Evolutionary conservation across 2,797 vertebrate species (phyloP), one percentile per base, ranked within the genome.

Genomic region (Tadarida brasiliensis): DNA sequence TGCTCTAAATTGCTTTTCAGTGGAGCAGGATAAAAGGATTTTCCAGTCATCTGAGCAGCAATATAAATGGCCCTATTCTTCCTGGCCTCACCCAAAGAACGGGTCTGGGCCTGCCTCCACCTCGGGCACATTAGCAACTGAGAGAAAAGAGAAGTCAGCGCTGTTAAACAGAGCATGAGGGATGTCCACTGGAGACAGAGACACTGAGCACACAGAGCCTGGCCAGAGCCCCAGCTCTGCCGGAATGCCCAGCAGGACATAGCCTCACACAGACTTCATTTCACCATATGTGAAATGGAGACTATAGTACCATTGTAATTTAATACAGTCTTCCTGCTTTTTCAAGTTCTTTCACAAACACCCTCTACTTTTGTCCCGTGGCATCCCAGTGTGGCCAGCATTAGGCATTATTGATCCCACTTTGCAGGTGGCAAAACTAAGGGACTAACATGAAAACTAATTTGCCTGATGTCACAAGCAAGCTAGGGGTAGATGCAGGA

Each of bases 31-130:
- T 92, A 90, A 96, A 93, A 96, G 83, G 91, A 94, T 94, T 98
- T 95, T 97, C 93, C 91, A 82, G 94, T 77, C 70, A 81, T 90
- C 76, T 82, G 84, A 97, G 89, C 95, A 97, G 56, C 78, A 16
- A 89, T 86, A 65, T 74, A 95, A 97, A 97, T 56, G 82, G 63
- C 28, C 87, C 83, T 97, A 83, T 97, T 96, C 87, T 97, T 96
- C 73, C 44, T 30, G 65, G 68, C 39, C 68, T 96, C 44, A 26
- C 65, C 56, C 93, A 91, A 90, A 97, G 96, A 94, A 88, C 51
- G 63, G 20, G 61, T 78, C 94, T 88, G 87, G 95, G 91, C 67
- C 76, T 89, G 87, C 30, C 63, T 88, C 56, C 57, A 78, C 81
- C 67, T 71, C 54, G 0, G 78, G 73, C 89, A 92, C 81, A 92